These are phyloP conservation scores for Cancer borealis DNA, from an alignment of 2,888 invertebrate species.

Conservation along the genomic window DNA sequence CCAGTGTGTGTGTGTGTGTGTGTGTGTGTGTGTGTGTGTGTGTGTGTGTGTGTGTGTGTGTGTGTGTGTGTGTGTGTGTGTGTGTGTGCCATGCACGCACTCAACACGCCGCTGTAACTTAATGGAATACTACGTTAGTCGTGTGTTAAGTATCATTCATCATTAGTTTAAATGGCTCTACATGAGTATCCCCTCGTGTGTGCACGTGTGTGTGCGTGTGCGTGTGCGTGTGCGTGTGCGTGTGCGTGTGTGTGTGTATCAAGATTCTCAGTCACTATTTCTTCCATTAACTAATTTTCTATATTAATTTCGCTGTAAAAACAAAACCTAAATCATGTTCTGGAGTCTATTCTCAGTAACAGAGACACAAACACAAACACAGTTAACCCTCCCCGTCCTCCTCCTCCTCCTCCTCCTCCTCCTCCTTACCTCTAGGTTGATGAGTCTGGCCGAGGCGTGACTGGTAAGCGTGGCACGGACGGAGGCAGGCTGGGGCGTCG, in stretches of 20 bases:
- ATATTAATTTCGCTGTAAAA: background rate
- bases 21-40: constrained; percentile 27
- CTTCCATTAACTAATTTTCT: background rate
- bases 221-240: constrained; percentile 20
- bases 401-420: too few species aligned
- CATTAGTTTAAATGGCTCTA: too few species aligned
- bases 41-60: constrained; percentile 26
- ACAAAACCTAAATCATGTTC: too few species aligned
- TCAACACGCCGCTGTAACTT: too few species aligned
- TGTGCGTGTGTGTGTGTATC: constrained; percentile 4
- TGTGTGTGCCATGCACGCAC: too few species aligned
- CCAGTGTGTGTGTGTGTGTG: background rate
- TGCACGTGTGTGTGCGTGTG: constrained; percentile 20
- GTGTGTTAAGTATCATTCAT: too few species aligned
- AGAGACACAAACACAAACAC: background rate
- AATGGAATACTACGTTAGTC: too few species aligned
- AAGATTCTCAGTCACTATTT: background rate
- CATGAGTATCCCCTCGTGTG: background rate
- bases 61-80: background rate
- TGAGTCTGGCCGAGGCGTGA: background rate
- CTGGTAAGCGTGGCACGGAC: background rate
- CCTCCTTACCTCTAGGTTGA: background rate
- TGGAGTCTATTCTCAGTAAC: too few species aligned
- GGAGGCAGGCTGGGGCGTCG: background rate
- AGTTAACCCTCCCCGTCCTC: background rate